Base-by-base conservation (phyloP, 2,113 vertebrate species). In the Callocephalon fimbriatum region DNA sequence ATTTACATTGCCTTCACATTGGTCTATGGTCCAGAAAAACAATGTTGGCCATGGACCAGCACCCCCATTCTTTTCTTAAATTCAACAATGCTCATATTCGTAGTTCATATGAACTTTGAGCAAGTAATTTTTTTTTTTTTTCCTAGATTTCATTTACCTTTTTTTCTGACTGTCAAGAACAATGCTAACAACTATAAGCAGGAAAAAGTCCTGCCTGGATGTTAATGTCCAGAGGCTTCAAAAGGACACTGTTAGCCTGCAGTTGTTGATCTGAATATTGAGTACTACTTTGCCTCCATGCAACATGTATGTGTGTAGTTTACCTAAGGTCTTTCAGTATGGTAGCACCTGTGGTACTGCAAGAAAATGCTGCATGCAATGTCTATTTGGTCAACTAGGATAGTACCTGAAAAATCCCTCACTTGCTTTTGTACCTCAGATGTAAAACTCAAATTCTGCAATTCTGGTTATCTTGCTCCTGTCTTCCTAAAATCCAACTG, bases 101-200 rank as follows among this genome's bases (percentile, higher is more conserved):
- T 8, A 67, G 29, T 59, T 84, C 26, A 94, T 23, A 45, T 7
- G 38, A 96, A 87, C 5, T 35, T 22, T 45, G 12, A 73, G 27
- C 14, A 70, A 77, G 27, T 44, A 56, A 75, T 68, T 40, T 16
- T 35, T 72, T 58, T 78, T 70, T 29, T 47, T 65, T 45, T 48
- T 53, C 40, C 27, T 93, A 97, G 89, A 97, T 32, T 97, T 88
- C 44, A 80, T 97, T 82, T 96, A 95, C 31, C 29, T 97, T 72
- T 97, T 68, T 95, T 98, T 94, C 71, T 67, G 75, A 86, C 20
- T 61, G 80, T 78, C 95, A 96, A 82, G 92, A 97, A 50, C 94
- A 94, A 94, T 51, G 85, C 73, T 56, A 91, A 91, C 27, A 97
- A 91, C 88, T 95, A 78, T 51, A 96, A 71, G 70, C 12, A 85